Conservation (phyloP, 2,113 vertebrate species). For the Pituophis catenifer region DNA sequence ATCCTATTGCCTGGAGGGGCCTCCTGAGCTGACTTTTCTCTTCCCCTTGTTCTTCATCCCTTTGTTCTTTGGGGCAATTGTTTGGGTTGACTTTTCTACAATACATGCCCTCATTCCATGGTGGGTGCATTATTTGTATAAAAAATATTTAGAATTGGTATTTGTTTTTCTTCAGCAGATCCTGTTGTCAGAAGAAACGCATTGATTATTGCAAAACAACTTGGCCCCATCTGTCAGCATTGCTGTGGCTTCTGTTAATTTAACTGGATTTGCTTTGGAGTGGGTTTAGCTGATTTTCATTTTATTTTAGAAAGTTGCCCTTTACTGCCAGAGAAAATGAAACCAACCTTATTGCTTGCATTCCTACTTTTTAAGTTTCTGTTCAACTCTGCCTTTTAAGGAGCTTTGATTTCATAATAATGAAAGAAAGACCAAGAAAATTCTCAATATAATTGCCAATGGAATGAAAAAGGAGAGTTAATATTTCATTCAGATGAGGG, state of each 20-base stretch:
- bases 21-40: no score
- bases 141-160: neutral
- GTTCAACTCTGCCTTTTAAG: slow-evolving; percentile 6
- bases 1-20: no score
- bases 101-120: neutral
- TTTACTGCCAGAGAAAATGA: neutral
- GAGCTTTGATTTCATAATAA: slow-evolving; percentile 4
- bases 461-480: neutral
- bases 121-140: neutral
- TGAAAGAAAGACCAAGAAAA: neutral
- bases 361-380: neutral
- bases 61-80: no score
- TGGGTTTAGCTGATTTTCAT: neutral
- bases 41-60: no score
- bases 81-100: neutral
- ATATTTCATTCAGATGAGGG: neutral
- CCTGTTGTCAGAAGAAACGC: neutral
- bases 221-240: neutral
- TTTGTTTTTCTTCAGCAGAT: neutral
- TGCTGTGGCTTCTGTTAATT: neutral
- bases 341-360: neutral
- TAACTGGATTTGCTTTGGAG: neutral
- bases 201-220: neutral
- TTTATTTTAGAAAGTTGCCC: neutral
- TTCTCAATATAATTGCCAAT: neutral